A percentile compares a stretch with the other conserved stretches of the same genome.
Conservation (phyloP, 2,113 vertebrate species). For the Archilochus colubris region DNA sequence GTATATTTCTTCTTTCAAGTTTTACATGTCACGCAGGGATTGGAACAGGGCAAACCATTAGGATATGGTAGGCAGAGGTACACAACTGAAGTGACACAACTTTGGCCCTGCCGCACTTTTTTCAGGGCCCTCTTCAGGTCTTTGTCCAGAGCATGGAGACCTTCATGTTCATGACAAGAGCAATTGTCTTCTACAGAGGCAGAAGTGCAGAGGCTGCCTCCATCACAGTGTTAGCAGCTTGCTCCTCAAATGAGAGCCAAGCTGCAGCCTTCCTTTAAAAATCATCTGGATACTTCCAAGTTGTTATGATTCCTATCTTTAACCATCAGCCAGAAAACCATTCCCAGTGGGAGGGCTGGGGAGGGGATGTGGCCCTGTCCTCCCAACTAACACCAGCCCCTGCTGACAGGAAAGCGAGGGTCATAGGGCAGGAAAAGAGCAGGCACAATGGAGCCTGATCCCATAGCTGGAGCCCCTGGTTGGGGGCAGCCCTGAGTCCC, state of each 20-base stretch:
- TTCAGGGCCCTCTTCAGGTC: not conserved
- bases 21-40: not conserved
- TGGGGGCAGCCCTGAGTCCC: no score
- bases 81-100: not conserved
- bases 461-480: not conserved
- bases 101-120: not conserved
- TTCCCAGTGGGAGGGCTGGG: not conserved
- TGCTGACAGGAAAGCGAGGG: fast-evolving
- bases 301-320: not conserved
- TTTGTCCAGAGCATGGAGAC: not conserved
- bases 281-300: not conserved
- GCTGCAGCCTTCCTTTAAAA: not conserved
- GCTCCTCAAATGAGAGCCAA: not conserved
- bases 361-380: fast-evolving
- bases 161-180: not conserved
- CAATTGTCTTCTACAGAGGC: not conserved
- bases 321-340: not conserved
- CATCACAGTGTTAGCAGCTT: not conserved
- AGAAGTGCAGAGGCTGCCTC: not conserved
- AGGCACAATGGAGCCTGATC: not conserved
- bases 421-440: not conserved
- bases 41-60: not conserved
- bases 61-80: not conserved
- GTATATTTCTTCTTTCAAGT: not conserved
- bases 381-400: not conserved